Evolutionary conservation across 2,113 vertebrate genomes (phyloP).

Genomic region (Epinephelus cyanopodus): DNA sequence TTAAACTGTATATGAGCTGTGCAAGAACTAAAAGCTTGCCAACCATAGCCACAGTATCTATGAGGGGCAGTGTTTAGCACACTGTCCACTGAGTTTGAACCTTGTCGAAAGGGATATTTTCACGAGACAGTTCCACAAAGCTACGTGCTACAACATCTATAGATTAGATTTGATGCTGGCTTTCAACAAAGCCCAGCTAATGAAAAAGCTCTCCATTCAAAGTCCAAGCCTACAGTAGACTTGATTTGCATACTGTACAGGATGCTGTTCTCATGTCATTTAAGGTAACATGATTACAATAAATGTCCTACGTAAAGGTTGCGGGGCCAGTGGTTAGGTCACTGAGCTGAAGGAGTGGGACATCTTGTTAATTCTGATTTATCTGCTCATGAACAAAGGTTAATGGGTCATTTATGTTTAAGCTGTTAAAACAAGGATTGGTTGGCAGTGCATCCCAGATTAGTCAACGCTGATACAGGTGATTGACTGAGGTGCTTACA

Average conservation of each 20-base stretch:
- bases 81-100: neutral
- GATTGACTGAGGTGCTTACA: constrained; percentile 39
- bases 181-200: constrained; percentile 23
- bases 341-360: constrained; percentile 4
- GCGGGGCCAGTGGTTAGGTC: constrained; percentile 28
- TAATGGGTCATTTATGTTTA: constrained; percentile 38
- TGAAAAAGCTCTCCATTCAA: constrained; percentile 2
- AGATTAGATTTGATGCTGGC: constrained; percentile 6
- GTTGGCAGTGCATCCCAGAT: constrained; percentile 38
- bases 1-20: neutral
- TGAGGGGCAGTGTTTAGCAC: neutral
- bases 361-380: constrained; percentile 48
- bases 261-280: constrained; percentile 11
- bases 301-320: constrained; percentile 6
- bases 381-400: constrained; percentile 42
- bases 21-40: neutral
- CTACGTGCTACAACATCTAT: neutral
- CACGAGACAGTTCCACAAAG: neutral
- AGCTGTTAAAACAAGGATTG: constrained; percentile 43
- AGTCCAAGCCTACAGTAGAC: neutral
- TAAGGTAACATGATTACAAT: constrained; percentile 12
- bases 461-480: constrained; percentile 41
- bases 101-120: neutral
- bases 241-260: neutral
- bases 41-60: neutral